Evolutionary conservation across 1,140 invertebrate species (phyloP).

Genomic region (Acyrthosiphon pisum): DNA sequence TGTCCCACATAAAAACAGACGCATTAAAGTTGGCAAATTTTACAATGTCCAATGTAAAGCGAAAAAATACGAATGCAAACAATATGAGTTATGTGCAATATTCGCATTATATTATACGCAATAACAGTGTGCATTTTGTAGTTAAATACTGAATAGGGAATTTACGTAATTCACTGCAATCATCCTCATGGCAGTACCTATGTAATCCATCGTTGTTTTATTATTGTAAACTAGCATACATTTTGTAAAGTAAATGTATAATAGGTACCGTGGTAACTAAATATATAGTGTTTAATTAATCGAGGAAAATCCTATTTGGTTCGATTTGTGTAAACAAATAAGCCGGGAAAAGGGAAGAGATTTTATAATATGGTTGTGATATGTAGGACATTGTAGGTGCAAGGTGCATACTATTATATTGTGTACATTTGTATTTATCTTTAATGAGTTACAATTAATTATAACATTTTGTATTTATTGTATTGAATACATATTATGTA

Average conservation of each 20-base stretch:
- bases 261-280: background rate
- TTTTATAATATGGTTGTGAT: background rate
- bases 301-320: background rate
- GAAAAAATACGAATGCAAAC: background rate
- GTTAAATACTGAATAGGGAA: background rate
- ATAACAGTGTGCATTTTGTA: background rate
- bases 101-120: background rate
- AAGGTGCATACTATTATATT: background rate
- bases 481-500: background rate
- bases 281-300: background rate
- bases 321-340: background rate
- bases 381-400: too few species aligned
- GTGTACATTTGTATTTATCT: background rate
- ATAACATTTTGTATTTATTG: background rate
- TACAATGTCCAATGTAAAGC: conserved; percentile 44
- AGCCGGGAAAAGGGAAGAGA: background rate
- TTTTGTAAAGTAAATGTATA: background rate
- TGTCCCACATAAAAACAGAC: background rate
- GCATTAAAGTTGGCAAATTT: conserved; percentile 42
- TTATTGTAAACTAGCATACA: background rate
- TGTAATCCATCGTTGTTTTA: background rate
- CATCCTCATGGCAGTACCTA: background rate
- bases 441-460: too few species aligned
- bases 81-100: background rate
- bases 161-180: background rate